phyloP scores from a whole-genome alignment of 2,888 invertebrate genomes.

The Tinea pellionella region DNA sequence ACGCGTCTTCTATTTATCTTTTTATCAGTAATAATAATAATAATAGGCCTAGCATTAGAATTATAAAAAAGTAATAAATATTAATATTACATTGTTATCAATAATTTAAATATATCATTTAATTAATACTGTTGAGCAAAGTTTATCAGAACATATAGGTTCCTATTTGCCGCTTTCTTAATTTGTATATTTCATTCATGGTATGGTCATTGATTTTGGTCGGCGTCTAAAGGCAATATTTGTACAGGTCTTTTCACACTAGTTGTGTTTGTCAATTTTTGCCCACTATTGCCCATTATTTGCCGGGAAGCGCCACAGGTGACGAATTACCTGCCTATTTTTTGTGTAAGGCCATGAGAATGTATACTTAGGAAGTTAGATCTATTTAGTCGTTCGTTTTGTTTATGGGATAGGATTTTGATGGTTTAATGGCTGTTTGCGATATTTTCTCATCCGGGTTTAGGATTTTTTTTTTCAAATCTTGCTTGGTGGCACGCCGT shows the following conservation, averaged over 20 bases:
- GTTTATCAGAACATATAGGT: background rate
- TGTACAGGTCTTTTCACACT: background rate
- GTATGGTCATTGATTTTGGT: background rate
- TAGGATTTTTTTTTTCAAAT: conserved; percentile 2
- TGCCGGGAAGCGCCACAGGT: conserved; percentile 52
- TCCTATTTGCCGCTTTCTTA: background rate
- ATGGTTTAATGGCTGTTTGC: conserved; percentile 11
- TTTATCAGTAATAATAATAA: too few species aligned
- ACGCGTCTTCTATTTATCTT: too few species aligned
- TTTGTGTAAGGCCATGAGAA: conserved; percentile 24
- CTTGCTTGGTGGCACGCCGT: conserved; percentile 3
- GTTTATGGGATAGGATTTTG: conserved; percentile 19
- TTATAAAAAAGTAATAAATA: too few species aligned
- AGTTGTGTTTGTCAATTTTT: background rate
- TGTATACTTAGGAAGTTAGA: conserved; percentile 38
- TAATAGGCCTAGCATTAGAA: too few species aligned
- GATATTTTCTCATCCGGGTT: conserved; percentile 13
- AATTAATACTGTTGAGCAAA: too few species aligned
- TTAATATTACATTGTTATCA: too few species aligned
- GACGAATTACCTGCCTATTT: conserved; percentile 37
- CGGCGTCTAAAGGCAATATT: background rate
- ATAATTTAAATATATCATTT: too few species aligned
- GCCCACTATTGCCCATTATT: conserved; percentile 9
- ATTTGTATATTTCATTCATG: background rate
- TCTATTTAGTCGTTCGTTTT: conserved; percentile 24